Evolutionary conservation across 92 coral and sea anemone genomes (phyloP), one percentile per base, ranked within the genome.

Genomic region (Bergia sp.): DNA sequence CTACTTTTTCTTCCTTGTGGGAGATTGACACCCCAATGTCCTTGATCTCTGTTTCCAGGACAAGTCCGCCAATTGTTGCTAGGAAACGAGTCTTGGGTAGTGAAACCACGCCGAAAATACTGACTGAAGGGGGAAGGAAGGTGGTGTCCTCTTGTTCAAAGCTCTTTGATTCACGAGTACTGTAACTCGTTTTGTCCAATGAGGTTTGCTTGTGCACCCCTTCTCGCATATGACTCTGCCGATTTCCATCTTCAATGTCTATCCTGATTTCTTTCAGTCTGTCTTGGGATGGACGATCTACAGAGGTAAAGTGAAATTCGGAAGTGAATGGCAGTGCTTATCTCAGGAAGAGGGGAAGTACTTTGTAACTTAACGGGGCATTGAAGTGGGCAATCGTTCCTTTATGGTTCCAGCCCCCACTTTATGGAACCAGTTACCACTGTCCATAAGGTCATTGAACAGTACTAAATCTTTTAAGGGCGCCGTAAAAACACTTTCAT

Each of bases 21-120:
- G 96, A 93, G 64, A 93, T 82, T 11, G 93, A 91, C 37, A 92
- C 87, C 43, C 90, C 93, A 82, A 97, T 90, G 65, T 94, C 96
- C 88, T 90, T 93, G 57, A 97, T 87, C 47, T 97, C 98, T 47
- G 97, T 96, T 89, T 97, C 98, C 37, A 96, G 92, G 23, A 93
- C 80, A 55, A 97, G 98, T 80, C 94, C 98, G 7, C 99, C 99
- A 71, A 97, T 92, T 57, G 94, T 93, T 77, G 99, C 98, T 79
- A 97, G 88, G 80, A 96, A 92, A 38, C 96, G 96, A 11, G 93
- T 91, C 77, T 94, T 87, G 0, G 96, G 97, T 66, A 97, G 87
- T 9, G 95, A 93, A 37, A 97, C 92, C 77, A 97, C 94, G 42
- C 98, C 98, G 58, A 93, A 90, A 69, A 97, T 85, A 42, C 92